Evolutionary conservation across 2,113 vertebrate species (phyloP).

Genomic region (Ovis canadensis): DNA sequence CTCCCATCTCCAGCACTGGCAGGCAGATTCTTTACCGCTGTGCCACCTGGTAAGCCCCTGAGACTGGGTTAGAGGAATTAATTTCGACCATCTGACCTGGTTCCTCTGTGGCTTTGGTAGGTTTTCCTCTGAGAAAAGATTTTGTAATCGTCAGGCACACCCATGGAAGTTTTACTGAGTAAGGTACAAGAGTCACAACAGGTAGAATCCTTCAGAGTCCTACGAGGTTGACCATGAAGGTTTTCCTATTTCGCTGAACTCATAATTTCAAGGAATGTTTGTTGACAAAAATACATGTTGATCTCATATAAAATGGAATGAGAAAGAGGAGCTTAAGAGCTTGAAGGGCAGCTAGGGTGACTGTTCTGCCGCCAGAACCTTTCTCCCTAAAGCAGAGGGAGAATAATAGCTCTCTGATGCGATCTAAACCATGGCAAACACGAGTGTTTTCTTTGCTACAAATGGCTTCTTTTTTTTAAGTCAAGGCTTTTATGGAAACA

Average conservation of each 20-base stretch:
- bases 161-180: background rate
- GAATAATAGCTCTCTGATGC: background rate
- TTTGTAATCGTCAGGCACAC: background rate
- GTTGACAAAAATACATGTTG: background rate
- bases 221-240: background rate
- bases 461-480: background rate
- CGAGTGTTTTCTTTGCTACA: background rate
- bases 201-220: background rate
- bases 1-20: background rate
- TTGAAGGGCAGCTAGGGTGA: conserved; percentile 18
- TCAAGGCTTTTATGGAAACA: conserved; percentile 17
- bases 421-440: background rate
- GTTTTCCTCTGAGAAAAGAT: background rate
- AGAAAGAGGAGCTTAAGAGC: background rate
- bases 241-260: background rate
- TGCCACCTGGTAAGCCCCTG: background rate
- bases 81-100: rapidly evolving
- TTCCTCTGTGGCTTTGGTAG: background rate
- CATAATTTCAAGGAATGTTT: conserved; percentile 23
- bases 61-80: background rate
- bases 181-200: background rate
- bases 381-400: background rate
- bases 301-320: background rate
- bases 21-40: background rate
- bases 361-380: background rate